Conservation (phyloP, 2,888 invertebrate genomes). For the Dryobota labecula region DNA sequence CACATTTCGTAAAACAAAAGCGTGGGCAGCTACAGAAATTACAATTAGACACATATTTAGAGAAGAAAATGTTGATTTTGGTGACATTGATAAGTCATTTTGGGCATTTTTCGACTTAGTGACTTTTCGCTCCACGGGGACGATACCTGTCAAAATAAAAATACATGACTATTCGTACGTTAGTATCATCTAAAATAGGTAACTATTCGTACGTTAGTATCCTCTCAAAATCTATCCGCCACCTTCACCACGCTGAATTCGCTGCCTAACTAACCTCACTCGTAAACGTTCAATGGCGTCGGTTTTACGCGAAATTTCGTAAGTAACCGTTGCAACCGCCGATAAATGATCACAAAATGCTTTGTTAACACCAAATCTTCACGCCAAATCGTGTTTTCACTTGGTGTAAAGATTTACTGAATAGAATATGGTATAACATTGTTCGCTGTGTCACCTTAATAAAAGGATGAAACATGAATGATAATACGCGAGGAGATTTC, state of each 20-base stretch:
- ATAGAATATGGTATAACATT: conserved; percentile 66
- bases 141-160: too few species aligned
- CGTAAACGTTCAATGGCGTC: conserved; percentile 67
- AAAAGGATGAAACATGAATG: conserved; percentile 61
- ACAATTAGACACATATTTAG: too few species aligned
- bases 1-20: too few species aligned
- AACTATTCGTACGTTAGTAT: neutral
- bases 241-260: conserved; percentile 37
- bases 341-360: conserved; percentile 69
- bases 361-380: conserved; percentile 69
- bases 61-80: too few species aligned
- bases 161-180: too few species aligned
- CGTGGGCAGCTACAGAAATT: too few species aligned
- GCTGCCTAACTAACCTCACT: conserved; percentile 46
- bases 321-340: conserved; percentile 72
- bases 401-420: conserved; percentile 61
- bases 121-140: too few species aligned
- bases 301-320: conserved; percentile 74
- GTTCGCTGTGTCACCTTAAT: conserved; percentile 51
- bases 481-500: conserved; percentile 49
- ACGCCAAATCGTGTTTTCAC: conserved; percentile 68
- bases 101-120: too few species aligned
- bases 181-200: too few species aligned
- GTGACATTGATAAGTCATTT: too few species aligned
- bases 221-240: conserved; percentile 3